Evolutionary conservation across 2,797 vertebrate genomes (phyloP), one percentile per base, ranked within the genome.

Genomic region (Valencia hispanica): DNA sequence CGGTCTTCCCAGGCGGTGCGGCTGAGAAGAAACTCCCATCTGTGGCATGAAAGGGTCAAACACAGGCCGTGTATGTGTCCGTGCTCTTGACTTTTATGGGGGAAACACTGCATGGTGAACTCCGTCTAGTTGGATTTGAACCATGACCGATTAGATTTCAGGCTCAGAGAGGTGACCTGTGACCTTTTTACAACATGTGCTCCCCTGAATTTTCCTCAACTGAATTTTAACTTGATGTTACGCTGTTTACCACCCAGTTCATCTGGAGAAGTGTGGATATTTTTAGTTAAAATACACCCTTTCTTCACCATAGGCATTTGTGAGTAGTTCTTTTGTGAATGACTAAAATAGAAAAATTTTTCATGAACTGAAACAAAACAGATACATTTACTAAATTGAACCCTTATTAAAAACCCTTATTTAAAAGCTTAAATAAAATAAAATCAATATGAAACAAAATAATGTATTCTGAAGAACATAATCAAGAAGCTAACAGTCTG

Each of bases 81-180:
- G 69, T 84, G 84, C 78, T 75, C 39, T 12, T 74, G 89, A 87
- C 88, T 93, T 94, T 94, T 93, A 93, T 84, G 88, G 85, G 79
- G 73, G 66, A 66, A 87, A 70, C 84, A 89, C 91, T 90, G 73
- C 66, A 81, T 79, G 84, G 69, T 94, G 92, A 95, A 95, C 94
- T 93, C 88, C 77, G 84, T 93, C 94, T 95, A 93, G 94, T 95
- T 96, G 92, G 88, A 93, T 87, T 45, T 92, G 94, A 96, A 95
- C 94, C 92, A 12, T 91, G 86, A 92, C 93, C 73, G 88, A 94
- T 92, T 86, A 73, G 86, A 92, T 94, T 93, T 94, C 91, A 92
- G 82, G 91, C 84, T 82, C 27, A 36, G 68, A 78, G 77, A 83
- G 18, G 79, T 45, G 88, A 92, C 84, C 88, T 27, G 61, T 76